Evolutionary conservation across 2,888 invertebrate genomes (phyloP).

Genomic region (Harmothoe impar): DNA sequence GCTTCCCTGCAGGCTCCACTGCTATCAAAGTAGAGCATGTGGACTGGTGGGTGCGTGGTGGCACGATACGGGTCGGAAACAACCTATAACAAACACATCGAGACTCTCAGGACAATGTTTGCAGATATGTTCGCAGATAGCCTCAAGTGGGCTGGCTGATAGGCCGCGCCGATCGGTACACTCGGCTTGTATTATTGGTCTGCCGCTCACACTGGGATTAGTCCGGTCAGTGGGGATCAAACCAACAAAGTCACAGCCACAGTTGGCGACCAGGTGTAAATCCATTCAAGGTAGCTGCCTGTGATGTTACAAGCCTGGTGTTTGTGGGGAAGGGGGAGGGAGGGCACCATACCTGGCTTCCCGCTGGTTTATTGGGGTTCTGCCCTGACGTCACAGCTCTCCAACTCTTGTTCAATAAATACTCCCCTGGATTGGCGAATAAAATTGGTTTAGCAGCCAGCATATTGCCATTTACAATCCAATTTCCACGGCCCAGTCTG

Average conservation of each 20-base stretch:
- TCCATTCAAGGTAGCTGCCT: no score
- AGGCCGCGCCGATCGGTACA: constrained; percentile 9
- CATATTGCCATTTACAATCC: constrained; percentile 21
- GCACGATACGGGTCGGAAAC: neutral
- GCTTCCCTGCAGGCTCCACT: neutral
- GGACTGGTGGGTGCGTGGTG: neutral
- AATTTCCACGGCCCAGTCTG: neutral
- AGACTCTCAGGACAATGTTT: constrained; percentile 44
- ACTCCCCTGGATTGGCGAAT: constrained; percentile 1
- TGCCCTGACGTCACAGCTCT: neutral
- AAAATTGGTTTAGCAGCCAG: constrained; percentile 15
- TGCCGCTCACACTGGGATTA: neutral
- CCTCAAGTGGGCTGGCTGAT: constrained; percentile 35
- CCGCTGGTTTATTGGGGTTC: constrained; percentile 11
- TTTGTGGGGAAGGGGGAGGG: no score
- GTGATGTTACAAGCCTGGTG: no score
- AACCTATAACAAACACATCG: constrained; percentile 39
- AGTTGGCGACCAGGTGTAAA: neutral
- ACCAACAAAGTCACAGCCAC: neutral
- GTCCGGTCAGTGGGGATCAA: neutral
- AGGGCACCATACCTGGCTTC: neutral
- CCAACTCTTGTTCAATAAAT: neutral
- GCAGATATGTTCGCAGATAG: constrained; percentile 53
- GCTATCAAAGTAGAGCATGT: constrained; percentile 41
- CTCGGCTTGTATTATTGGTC: neutral